Evolutionary conservation across 2,113 vertebrate genomes (phyloP).

Genomic region (Piaya cayana): DNA sequence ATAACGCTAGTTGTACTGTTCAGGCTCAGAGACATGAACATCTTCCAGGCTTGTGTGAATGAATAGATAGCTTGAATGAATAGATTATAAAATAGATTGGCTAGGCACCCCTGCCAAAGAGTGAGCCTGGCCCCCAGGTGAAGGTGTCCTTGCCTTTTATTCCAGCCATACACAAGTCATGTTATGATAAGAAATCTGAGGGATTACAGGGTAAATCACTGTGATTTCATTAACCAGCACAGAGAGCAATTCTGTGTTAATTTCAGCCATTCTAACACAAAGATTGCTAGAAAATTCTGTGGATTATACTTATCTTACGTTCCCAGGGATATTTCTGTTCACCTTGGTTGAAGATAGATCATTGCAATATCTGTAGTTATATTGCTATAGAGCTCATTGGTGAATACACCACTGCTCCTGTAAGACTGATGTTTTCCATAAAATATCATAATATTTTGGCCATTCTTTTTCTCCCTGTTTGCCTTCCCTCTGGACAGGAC

Average conservation of each 20-base stretch:
- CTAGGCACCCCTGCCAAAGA: background rate
- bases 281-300: conserved; percentile 21
- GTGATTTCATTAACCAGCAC: conserved; percentile 38
- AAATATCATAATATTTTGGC: background rate
- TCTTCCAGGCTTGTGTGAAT: background rate
- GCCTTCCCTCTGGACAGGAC: background rate
- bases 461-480: background rate
- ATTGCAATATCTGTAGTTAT: background rate
- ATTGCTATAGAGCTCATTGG: background rate
- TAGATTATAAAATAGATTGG: background rate
- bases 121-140: background rate
- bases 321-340: conserved; percentile 40
- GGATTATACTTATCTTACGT: conserved; percentile 53
- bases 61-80: background rate
- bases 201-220: conserved; percentile 35
- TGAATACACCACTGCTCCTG: background rate
- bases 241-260: conserved; percentile 11
- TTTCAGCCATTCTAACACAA: conserved; percentile 14
- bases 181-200: conserved; percentile 17
- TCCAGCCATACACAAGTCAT: conserved; percentile 5
- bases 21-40: background rate
- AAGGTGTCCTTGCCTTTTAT: conserved; percentile 23
- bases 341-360: background rate
- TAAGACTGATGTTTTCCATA: background rate
- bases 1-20: background rate